phyloP scores from a whole-genome alignment of 2,797 vertebrate genomes.

The Acanthopagrus latus region DNA sequence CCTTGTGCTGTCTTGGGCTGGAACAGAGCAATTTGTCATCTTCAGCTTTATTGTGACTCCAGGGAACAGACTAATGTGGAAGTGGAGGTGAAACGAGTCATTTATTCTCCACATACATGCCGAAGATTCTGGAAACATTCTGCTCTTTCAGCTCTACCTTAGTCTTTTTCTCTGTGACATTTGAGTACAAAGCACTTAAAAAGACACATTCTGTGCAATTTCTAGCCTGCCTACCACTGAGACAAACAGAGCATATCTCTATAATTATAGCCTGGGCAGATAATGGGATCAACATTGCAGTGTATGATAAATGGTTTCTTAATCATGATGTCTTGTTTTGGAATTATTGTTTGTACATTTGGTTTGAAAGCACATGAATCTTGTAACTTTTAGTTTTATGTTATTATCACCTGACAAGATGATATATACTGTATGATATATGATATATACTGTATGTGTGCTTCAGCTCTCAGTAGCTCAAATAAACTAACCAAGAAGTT shows the following conservation, averaged over 20 bases:
- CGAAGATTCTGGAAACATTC: constrained; percentile 12
- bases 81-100: constrained; percentile 50
- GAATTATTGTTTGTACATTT: constrained; percentile 5
- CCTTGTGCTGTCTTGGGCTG: constrained; percentile 63
- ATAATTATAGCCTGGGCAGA: constrained; percentile 24
- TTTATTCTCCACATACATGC: constrained; percentile 39
- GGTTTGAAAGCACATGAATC: background rate
- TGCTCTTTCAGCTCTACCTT: constrained; percentile 22
- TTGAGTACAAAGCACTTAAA: constrained; percentile 13
- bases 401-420: background rate
- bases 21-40: constrained; percentile 67
- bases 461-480: background rate
- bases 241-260: constrained; percentile 24
- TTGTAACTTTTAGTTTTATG: background rate
- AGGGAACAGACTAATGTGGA: constrained; percentile 61
- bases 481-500: constrained; percentile 13
- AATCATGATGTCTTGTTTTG: constrained; percentile 26
- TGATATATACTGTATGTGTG: too few relatives aligned
- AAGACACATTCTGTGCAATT: constrained; percentile 21
- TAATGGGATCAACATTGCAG: constrained; percentile 31
- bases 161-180: constrained; percentile 33
- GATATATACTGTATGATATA: background rate
- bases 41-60: constrained; percentile 67
- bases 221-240: constrained; percentile 17
- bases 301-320: constrained; percentile 17